These are phyloP conservation scores for Muricea muricata DNA, from an alignment of 92 coral and sea anemone species.

Conservation along the genomic window DNA sequence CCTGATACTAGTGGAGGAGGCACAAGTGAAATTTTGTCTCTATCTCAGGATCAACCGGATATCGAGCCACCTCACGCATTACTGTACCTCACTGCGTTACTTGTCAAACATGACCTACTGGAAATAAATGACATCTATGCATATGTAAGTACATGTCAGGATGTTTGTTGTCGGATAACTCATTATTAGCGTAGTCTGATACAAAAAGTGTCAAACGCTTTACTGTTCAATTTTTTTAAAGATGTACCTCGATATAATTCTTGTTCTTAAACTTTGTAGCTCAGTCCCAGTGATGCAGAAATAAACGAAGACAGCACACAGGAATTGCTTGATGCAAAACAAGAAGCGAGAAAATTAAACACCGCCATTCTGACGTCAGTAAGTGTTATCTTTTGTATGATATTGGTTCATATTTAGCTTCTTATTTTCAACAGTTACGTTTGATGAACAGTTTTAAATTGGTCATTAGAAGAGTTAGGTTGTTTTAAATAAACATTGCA, in stretches of 20 bases:
- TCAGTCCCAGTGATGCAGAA: constrained; percentile 85
- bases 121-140: constrained; percentile 77
- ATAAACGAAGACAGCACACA: constrained; percentile 70
- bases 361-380: constrained; percentile 78
- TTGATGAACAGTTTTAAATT: too few species aligned
- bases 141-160: constrained; percentile 62
- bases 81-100: constrained; percentile 80
- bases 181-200: not conserved
- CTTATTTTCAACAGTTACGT: too few species aligned
- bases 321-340: constrained; percentile 79
- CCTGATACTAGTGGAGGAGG: too few species aligned
- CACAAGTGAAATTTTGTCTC: not conserved
- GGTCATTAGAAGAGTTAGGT: too few species aligned
- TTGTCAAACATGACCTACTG: constrained; percentile 78
- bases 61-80: constrained; percentile 82
- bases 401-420: not conserved
- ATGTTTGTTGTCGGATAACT: constrained; percentile 15
- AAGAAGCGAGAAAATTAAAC: constrained; percentile 91
- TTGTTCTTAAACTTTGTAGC: constrained; percentile 69
- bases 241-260: too few species aligned
- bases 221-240: too few species aligned
- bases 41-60: constrained; percentile 88
- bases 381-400: constrained; percentile 47
- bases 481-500: too few species aligned
- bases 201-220: not conserved